Conservation (phyloP, 37 sponge, comb jelly and placozoan genomes). For the Oopsacas minuta region DNA sequence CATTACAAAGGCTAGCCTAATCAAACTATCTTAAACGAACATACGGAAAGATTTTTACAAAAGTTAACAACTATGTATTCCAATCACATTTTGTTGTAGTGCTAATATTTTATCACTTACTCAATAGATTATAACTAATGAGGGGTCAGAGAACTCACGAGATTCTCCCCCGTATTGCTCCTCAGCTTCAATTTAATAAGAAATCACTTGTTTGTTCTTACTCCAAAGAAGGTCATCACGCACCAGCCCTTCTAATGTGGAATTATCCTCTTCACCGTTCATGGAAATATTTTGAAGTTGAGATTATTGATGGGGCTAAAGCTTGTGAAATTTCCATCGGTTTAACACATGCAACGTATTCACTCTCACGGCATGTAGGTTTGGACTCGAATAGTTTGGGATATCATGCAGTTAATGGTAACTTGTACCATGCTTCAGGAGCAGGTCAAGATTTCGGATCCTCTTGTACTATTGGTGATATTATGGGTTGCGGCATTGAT, state of each 20-base stretch:
- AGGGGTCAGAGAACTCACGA: background rate
- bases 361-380: background rate
- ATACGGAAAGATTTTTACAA: too few relatives aligned
- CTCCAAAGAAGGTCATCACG: background rate
- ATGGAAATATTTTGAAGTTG: background rate
- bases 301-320: background rate
- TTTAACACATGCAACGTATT: background rate
- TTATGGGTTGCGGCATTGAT: background rate
- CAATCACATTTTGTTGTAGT: too few relatives aligned
- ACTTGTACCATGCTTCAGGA: background rate
- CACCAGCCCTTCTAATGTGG: background rate
- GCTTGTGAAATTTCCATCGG: background rate
- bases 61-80: too few relatives aligned
- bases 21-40: too few relatives aligned
- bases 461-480: background rate
- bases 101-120: too few relatives aligned
- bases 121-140: too few relatives aligned
- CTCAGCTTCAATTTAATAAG: background rate
- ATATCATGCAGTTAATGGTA: background rate
- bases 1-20: too few relatives aligned
- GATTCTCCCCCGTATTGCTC: background rate
- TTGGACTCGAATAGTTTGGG: background rate
- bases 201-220: background rate
- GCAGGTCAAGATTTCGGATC: background rate
- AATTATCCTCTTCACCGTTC: background rate